Evolutionary conservation across 2,113 vertebrate species (phyloP).

Genomic region (Columbina picui): DNA sequence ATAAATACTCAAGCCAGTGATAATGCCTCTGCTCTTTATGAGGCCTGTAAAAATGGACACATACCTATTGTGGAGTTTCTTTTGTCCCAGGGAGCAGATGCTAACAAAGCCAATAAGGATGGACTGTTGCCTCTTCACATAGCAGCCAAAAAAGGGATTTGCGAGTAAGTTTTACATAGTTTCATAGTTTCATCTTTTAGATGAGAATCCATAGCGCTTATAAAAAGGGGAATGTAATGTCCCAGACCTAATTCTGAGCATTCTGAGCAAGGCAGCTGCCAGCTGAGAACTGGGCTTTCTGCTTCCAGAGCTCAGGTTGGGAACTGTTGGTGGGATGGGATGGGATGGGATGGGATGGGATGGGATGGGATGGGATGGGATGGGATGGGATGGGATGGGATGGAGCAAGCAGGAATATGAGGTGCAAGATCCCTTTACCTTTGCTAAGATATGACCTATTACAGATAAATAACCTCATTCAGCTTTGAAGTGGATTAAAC

Average conservation of each 20-base stretch:
- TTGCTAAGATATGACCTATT: neutral
- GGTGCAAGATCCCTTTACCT: neutral
- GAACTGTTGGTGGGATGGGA: neutral
- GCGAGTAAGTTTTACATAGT: slow-evolving; percentile 77
- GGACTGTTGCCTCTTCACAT: slow-evolving; percentile 90
- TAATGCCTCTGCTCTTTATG: slow-evolving; percentile 87
- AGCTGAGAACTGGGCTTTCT: neutral
- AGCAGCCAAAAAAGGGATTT: slow-evolving; percentile 86
- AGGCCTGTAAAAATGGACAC: slow-evolving; percentile 91
- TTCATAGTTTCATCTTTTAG: neutral
- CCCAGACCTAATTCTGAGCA: neutral
- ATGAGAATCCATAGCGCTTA: neutral
- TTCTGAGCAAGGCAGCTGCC: neutral
- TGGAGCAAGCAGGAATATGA: neutral
- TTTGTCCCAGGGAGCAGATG: slow-evolving; percentile 86
- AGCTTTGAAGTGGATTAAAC: neutral
- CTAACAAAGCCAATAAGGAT: slow-evolving; percentile 87
- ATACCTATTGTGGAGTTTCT: slow-evolving; percentile 83
- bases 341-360: neutral
- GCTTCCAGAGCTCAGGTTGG: neutral
- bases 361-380: neutral
- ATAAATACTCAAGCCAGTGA: slow-evolving; percentile 90
- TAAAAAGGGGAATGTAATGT: neutral
- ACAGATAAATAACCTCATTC: neutral
- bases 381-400: neutral